phyloP scores from a whole-genome alignment of 2,113 vertebrate species.

The Heptranchias perlo region DNA sequence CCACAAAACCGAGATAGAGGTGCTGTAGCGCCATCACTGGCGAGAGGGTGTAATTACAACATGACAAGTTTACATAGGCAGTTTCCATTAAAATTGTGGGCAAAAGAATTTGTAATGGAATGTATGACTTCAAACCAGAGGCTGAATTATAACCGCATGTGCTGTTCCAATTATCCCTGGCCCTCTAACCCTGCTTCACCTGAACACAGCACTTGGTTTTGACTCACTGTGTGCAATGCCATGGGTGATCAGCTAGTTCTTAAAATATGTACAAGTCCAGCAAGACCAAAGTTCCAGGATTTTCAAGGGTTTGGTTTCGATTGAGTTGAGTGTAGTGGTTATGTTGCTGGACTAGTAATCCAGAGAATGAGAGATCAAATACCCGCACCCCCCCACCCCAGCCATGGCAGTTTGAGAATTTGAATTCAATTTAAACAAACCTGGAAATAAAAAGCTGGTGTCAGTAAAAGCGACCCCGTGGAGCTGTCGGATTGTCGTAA shows the following conservation, averaged over 20 bases:
- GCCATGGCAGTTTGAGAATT: not conserved
- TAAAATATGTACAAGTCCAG: not conserved
- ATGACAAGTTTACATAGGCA: not conserved
- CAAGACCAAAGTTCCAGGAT: not conserved
- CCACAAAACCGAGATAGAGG: too few relatives aligned
- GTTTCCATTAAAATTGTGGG: not conserved
- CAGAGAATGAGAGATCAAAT: not conserved
- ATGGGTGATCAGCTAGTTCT: not conserved
- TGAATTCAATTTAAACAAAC: not conserved
- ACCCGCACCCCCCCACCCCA: too few relatives aligned
- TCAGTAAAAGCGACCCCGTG: not conserved
- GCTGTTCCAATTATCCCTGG: not conserved
- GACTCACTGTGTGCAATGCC: not conserved
- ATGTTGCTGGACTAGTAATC: not conserved
- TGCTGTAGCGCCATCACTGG: too few relatives aligned
- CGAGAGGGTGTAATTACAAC: too few relatives aligned
- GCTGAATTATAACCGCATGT: not conserved
- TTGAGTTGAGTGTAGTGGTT: not conserved
- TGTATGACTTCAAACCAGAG: not conserved
- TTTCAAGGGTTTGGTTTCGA: not conserved
- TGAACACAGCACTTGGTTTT: not conserved
- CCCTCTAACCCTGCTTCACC: not conserved
- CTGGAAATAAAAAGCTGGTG: too few relatives aligned
- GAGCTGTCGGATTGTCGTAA: not conserved
- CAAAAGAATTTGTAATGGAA: not conserved